Conservation (phyloP, 2,113 vertebrate species). For the Sinocyclocheilus anshuiensis region DNA sequence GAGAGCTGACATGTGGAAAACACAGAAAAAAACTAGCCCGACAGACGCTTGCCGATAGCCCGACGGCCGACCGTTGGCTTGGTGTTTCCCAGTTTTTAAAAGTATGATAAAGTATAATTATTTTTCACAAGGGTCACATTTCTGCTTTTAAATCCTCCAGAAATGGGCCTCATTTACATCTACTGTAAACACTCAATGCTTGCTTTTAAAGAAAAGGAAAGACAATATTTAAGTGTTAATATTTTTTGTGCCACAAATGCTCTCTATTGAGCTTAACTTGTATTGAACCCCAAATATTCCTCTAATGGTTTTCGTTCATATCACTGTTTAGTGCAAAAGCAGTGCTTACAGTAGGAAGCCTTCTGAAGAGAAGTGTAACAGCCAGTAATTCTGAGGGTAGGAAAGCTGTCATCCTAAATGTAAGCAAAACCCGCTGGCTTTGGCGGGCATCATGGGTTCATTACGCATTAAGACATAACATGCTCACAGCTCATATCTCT, state of each 20-base stretch:
- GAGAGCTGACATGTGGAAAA: too few species aligned
- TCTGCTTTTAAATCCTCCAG: background rate
- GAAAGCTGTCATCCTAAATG: background rate
- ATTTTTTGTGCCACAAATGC: background rate
- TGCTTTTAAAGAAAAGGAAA: background rate
- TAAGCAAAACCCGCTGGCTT: background rate
- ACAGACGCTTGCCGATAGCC: too few species aligned
- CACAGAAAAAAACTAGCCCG: too few species aligned
- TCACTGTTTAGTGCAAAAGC: background rate
- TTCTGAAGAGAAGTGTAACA: background rate
- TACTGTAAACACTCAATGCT: background rate
- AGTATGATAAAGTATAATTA: background rate
- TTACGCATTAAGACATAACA: conserved; percentile 11
- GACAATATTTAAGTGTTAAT: background rate
- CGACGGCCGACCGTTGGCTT: too few species aligned
- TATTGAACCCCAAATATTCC: background rate
- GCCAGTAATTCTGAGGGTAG: background rate
- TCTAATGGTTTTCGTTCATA: background rate
- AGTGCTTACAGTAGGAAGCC: background rate
- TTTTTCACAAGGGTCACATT: background rate
- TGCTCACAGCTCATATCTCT: background rate
- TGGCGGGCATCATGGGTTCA: background rate
- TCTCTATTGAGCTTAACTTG: background rate
- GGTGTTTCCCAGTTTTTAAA: background rate
- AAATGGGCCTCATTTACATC: background rate